A percentile compares a stretch with the other conserved stretches of the same genome.
phyloP scores from a whole-genome alignment of 2,888 invertebrate species.

The Leucania comma region DNA sequence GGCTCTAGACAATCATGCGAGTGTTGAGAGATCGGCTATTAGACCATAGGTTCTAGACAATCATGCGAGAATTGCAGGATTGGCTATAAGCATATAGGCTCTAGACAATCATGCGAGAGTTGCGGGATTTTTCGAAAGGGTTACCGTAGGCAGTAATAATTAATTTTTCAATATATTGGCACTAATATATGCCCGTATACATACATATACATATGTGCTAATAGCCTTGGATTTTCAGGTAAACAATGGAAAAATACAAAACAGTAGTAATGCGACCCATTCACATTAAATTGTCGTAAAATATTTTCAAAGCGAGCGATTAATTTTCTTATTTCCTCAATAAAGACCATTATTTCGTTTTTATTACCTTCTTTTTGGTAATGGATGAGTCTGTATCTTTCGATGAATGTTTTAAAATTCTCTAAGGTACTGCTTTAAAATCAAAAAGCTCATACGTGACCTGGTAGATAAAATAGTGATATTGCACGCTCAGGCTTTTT shows the following conservation, averaged over 20 bases:
- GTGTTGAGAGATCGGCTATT: too few species aligned
- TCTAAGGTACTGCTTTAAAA: background rate
- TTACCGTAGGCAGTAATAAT: too few species aligned
- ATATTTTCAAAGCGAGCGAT: slow-evolving; percentile 9
- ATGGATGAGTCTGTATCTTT: background rate
- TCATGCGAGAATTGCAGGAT: too few species aligned
- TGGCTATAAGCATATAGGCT: too few species aligned
- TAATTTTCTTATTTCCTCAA: background rate
- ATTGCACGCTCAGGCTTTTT: background rate
- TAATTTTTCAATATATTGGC: too few species aligned
- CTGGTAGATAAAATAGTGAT: too few species aligned
- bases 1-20: too few species aligned
- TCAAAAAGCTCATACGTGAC: background rate
- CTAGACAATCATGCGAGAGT: too few species aligned
- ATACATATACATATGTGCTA: background rate
- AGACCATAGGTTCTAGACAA: too few species aligned
- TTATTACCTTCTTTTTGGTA: background rate
- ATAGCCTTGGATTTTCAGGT: background rate
- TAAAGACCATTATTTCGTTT: background rate
- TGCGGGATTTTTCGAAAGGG: too few species aligned
- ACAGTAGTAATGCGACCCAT: background rate
- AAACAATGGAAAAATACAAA: background rate
- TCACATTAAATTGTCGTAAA: background rate
- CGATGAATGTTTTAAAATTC: background rate
- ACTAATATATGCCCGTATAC: too few species aligned